These are phyloP conservation scores for Brachyistius frenatus DNA, from an alignment of 2,113 vertebrate genomes.

Conservation along the genomic window DNA sequence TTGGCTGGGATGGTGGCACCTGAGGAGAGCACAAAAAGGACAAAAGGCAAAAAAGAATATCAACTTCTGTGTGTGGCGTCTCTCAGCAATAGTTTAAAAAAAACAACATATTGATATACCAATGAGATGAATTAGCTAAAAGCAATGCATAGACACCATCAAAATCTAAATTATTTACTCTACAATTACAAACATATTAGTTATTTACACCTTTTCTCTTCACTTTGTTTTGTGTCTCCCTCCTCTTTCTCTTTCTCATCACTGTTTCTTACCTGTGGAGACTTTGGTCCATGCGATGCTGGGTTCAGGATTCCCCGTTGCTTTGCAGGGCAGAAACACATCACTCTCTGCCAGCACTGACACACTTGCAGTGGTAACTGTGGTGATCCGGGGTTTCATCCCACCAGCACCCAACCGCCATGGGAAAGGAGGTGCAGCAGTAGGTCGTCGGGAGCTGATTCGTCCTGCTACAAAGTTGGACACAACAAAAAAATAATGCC, in stretches of 20 bases:
- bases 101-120: neutral
- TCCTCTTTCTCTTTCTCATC: neutral
- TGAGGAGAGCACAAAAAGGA: slow-evolving; percentile 42
- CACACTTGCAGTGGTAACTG: slow-evolving; percentile 72
- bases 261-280: slow-evolving; percentile 78
- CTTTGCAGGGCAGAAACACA: slow-evolving; percentile 79
- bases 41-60: neutral
- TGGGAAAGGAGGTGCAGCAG: slow-evolving; percentile 76
- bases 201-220: too few relatives aligned
- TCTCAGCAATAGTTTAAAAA: neutral
- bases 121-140: neutral
- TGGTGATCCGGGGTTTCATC: slow-evolving; percentile 78
- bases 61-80: neutral
- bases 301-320: slow-evolving; percentile 80
- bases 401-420: slow-evolving; percentile 66
- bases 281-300: slow-evolving; percentile 85
- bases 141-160: neutral
- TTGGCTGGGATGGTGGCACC: slow-evolving; percentile 84
- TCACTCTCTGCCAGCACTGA: slow-evolving; percentile 83
- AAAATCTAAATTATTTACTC: too few relatives aligned
- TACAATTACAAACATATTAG: too few relatives aligned
- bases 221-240: too few relatives aligned
- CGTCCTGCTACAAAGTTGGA: slow-evolving; percentile 29
- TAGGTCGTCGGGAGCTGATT: slow-evolving; percentile 60
- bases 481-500: neutral